Evolutionary conservation across 2,888 invertebrate species (phyloP).

Genomic region (Oegoconia quadripuncta): DNA sequence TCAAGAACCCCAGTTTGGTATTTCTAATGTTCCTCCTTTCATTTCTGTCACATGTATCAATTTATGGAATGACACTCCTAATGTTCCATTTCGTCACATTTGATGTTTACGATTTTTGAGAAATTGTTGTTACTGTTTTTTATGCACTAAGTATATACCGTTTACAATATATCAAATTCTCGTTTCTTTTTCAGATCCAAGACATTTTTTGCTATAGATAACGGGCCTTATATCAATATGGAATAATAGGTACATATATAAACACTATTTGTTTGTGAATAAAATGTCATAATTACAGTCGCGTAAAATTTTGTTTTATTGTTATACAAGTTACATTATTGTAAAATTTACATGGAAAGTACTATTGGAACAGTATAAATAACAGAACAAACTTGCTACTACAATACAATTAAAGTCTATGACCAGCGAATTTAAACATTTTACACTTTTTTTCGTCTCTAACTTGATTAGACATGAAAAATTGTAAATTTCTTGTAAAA

Average conservation of each 20-base stretch:
- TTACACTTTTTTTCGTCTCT: conserved; percentile 54
- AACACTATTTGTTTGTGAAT: not conserved
- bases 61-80: not conserved
- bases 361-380: not conserved
- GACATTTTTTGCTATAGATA: conserved; percentile 27
- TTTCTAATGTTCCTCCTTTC: conserved; percentile 15
- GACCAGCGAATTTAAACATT: conserved; percentile 65
- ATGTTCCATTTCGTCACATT: conserved; percentile 1
- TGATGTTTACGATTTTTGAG: not conserved
- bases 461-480: conserved; percentile 35
- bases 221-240: conserved; percentile 9
- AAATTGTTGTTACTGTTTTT: not conserved
- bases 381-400: not conserved
- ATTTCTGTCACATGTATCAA: conserved; percentile 12
- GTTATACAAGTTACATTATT: not conserved
- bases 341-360: not conserved
- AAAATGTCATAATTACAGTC: not conserved
- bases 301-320: conserved; percentile 10
- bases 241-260: too few species aligned
- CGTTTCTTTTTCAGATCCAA: conserved; percentile 33
- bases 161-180: conserved; percentile 13
- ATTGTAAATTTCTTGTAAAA: conserved; percentile 35
- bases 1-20: conserved; percentile 42
- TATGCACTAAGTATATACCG: not conserved
- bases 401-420: conserved; percentile 33